A percentile compares a stretch with the other conserved stretches of the same genome.
Conservation (phyloP, 2,888 invertebrate genomes). For the Cerastis leucographa region DNA sequence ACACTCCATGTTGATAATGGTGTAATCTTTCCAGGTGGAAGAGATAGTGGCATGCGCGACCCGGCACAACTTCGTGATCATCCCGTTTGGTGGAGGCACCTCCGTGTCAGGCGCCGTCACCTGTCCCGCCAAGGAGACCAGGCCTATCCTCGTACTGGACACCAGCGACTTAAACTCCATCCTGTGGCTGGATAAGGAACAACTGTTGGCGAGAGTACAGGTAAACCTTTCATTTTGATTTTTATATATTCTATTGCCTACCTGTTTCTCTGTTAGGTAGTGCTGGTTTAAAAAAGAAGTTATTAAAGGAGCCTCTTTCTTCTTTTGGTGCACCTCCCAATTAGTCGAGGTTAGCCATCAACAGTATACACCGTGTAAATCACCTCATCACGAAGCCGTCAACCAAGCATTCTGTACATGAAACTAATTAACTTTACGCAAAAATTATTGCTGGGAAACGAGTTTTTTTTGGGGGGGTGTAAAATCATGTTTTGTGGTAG, state of each 20-base stretch:
- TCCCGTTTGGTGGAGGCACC: conserved; percentile 98
- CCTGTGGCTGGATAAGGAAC: conserved; percentile 96
- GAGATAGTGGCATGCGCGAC: conserved; percentile 94
- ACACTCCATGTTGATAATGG: background rate
- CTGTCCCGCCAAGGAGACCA: conserved; percentile 93
- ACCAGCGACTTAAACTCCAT: conserved; percentile 99
- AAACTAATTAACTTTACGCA: no score
- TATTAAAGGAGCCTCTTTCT: background rate
- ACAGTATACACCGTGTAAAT: no score
- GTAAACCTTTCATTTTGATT: conserved; percentile 62
- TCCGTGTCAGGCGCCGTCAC: conserved; percentile 97
- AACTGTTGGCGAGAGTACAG: conserved; percentile 85
- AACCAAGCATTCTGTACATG: no score
- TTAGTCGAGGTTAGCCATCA: background rate
- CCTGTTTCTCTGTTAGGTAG: background rate
- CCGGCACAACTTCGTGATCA: conserved; percentile 94
- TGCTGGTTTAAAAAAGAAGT: background rate
- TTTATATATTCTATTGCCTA: background rate
- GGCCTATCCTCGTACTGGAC: conserved; percentile 96
- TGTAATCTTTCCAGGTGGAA: conserved; percentile 90
- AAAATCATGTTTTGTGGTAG: no score
- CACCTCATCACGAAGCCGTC: no score
- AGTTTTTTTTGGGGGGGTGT: no score
- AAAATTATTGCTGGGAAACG: no score
- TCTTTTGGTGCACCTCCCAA: no score